Base-by-base conservation (phyloP, 2,888 invertebrate genomes). In the Plebejus anna region DNA sequence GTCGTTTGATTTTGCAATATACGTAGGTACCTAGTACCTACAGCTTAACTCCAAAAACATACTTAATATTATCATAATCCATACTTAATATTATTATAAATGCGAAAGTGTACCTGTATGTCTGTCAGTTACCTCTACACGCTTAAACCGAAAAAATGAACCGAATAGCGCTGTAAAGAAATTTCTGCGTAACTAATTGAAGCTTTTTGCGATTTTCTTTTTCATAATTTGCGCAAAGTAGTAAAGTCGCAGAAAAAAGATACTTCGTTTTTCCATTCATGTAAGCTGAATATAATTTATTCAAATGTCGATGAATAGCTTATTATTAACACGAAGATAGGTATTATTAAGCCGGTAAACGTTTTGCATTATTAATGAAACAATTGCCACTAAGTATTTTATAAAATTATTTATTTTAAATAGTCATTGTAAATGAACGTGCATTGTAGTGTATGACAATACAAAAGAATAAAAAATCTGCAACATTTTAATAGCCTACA, bases 381-480 rank as follows among this genome's bases (percentile, higher is more conserved):
- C 77, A 32, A 81, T 76, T 73, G 72, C 77, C 36, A 78, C 61
- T 66, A 36, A 66, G 32, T 66, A 66, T 66, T 66, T 36, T 13
- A 13, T 66, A 66, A 36, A 66, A 36, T 13, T 11, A 16, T 66
- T 32, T 66, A 36, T 36, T 66, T 11, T 66, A 66, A 32, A 61
- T 66, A 66, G 32, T 66, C 13, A 13, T 66, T 66, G 32, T 32
- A 66, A 66, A 16, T 13, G 66, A 13, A 66, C 32, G 66, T 66
- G 32, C 32, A 66, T 13, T 36, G 66, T 66, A 36, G 11, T 66
- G 4, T 22, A 16, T 2, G 32, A 32, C 32, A 36, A 13, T 66
- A 66, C 66, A 66, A 36, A 66, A 55, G 55, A 16, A 32, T 16
- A 13, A 5, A 66, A 61, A 22, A 61, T 9, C 22, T 61, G 61